phyloP scores from a whole-genome alignment of 2,888 invertebrate species.

The Cheilosia grossa region DNA sequence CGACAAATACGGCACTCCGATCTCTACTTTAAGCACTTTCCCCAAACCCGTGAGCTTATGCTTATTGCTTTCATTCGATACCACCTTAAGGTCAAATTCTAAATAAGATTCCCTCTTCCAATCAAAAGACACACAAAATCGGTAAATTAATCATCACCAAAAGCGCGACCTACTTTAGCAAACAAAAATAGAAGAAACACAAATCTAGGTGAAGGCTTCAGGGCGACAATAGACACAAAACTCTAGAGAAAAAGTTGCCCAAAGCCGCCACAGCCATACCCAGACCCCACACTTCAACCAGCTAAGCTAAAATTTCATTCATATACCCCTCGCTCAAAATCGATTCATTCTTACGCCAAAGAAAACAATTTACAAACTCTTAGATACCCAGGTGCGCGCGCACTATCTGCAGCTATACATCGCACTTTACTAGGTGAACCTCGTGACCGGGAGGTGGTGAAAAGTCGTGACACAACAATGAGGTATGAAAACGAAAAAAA shows the following conservation, averaged over 20 bases:
- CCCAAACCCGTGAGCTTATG: background rate
- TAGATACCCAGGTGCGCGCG: conserved; percentile 44
- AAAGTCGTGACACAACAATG: conserved; percentile 74
- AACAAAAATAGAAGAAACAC: background rate
- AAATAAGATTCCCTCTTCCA: background rate
- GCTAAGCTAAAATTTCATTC: conserved; percentile 38
- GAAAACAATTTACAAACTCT: conserved; percentile 15
- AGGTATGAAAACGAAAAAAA: conserved; percentile 16
- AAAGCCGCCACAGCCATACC: conserved; percentile 12
- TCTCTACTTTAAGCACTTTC: conserved; percentile 1
- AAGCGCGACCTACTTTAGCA: conserved; percentile 42
- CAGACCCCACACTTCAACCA: conserved; percentile 17
- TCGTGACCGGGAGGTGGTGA: conserved; percentile 73
- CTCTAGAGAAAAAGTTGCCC: conserved; percentile 18
- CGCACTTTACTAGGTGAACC: conserved; percentile 69
- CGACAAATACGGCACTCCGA: background rate
- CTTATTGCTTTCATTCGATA: background rate
- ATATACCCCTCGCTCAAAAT: conserved; percentile 22
- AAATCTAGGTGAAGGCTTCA: conserved; percentile 68
- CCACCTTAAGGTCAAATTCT: conserved; percentile 10
- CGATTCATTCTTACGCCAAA: conserved; percentile 14
- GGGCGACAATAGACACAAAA: conserved; percentile 29
- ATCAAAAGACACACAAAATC: conserved; percentile 32
- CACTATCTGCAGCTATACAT: conserved; percentile 15
- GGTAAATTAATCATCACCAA: conserved; percentile 57